phyloP scores from a whole-genome alignment of 1,140 invertebrate species.

The Sesamia nonagrioides region DNA sequence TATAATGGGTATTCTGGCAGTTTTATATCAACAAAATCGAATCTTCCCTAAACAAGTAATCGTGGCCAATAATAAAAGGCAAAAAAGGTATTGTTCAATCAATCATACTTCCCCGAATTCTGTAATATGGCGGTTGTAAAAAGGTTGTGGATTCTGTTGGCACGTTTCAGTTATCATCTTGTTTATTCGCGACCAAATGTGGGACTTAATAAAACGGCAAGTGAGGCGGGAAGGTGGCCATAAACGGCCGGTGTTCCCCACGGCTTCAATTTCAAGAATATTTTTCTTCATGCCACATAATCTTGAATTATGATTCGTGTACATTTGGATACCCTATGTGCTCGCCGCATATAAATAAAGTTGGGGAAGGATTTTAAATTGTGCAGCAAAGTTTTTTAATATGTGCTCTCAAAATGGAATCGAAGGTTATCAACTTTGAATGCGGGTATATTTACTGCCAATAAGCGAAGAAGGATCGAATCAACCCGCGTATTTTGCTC shows the following conservation, averaged over 20 bases:
- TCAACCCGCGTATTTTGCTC: not conserved
- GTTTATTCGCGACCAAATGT: constrained; percentile 52
- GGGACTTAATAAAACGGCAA: constrained; percentile 49
- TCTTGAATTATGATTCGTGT: constrained; percentile 48
- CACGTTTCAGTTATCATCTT: constrained; percentile 50
- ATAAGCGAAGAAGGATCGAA: not conserved
- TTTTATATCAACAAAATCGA: constrained; percentile 25
- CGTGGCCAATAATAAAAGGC: constrained; percentile 17
- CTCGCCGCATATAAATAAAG: constrained; percentile 16
- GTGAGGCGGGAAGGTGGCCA: constrained; percentile 44
- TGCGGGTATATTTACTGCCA: constrained; percentile 10
- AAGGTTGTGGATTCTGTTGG: constrained; percentile 39
- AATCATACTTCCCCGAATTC: constrained; percentile 37
- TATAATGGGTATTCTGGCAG: not conserved
- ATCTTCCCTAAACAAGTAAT: constrained; percentile 31
- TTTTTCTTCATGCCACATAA: constrained; percentile 47
- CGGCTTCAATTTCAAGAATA: constrained; percentile 47
- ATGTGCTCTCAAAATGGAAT: constrained; percentile 4
- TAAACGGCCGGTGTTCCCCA: constrained; percentile 46
- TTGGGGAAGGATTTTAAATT: constrained; percentile 24
- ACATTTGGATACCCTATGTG: constrained; percentile 27
- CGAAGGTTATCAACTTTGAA: constrained; percentile 30
- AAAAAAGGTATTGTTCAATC: constrained; percentile 37
- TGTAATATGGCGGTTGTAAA: constrained; percentile 31
- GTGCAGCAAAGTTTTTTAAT: constrained; percentile 25